Conservation (phyloP, 2,113 vertebrate species). For the Neopipo cinnamomea region DNA sequence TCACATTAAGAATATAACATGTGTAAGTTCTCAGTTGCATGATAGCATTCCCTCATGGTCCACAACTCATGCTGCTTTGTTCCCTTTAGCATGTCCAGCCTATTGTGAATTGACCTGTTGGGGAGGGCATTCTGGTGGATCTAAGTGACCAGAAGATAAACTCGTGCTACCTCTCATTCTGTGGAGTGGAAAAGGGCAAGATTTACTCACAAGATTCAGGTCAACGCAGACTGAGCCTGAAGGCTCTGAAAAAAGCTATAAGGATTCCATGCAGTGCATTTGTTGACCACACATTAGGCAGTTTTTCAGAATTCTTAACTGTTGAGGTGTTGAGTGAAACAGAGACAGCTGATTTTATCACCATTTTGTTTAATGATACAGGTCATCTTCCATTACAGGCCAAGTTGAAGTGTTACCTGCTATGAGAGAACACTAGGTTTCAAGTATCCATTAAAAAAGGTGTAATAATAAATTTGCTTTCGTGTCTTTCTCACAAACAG, state of each 20-base stretch:
- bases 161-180: neutral
- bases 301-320: neutral
- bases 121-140: neutral
- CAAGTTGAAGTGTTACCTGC: neutral
- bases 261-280: neutral
- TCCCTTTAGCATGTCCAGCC: neutral
- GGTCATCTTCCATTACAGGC: neutral
- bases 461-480: neutral
- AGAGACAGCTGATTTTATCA: neutral
- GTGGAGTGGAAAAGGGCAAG: neutral
- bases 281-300: neutral
- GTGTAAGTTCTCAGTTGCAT: neutral
- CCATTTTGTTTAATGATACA: neutral
- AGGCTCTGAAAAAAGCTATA: neutral
- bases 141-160: neutral
- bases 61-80: neutral
- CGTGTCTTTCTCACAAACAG: neutral
- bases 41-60: fast-evolving
- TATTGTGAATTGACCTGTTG: neutral
- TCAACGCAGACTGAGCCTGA: neutral
- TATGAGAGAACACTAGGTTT: neutral
- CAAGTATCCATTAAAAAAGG: neutral
- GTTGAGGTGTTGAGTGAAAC: neutral
- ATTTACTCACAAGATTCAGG: neutral
- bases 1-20: neutral